Conservation (phyloP, 2,113 vertebrate species). For the Budorcas taxicolor region DNA sequence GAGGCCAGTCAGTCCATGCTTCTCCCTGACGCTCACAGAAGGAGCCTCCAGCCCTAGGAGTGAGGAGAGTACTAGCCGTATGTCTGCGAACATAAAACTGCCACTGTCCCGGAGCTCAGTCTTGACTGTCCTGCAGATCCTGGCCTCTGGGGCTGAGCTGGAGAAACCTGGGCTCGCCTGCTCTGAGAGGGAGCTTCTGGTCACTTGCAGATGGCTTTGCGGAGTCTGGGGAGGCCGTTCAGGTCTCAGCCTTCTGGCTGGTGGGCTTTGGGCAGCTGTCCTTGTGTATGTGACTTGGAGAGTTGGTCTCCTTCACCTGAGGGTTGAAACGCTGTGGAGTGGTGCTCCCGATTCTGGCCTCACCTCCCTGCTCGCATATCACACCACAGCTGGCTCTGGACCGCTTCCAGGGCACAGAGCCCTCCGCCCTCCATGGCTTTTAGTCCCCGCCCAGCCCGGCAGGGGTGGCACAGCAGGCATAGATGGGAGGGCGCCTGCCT, state of each 20-base stretch:
- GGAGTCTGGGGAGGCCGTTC: background rate
- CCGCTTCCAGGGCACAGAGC: background rate
- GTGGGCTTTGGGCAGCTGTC: background rate
- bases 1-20: conserved; percentile 13
- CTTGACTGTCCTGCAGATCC: background rate
- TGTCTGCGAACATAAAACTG: background rate
- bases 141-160: background rate
- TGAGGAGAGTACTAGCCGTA: background rate
- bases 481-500: background rate
- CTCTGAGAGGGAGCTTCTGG: background rate
- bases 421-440: background rate
- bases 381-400: background rate
- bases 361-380: background rate
- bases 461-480: background rate
- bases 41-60: background rate
- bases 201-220: background rate
- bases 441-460: background rate
- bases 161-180: background rate
- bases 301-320: background rate
- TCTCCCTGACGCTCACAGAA: conserved; percentile 22
- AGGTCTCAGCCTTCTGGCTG: background rate
- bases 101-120: background rate
- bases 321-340: background rate
- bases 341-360: background rate
- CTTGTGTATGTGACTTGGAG: background rate